phyloP scores from a whole-genome alignment of 2,888 invertebrate genomes.

The Malthinus flaveolus region DNA sequence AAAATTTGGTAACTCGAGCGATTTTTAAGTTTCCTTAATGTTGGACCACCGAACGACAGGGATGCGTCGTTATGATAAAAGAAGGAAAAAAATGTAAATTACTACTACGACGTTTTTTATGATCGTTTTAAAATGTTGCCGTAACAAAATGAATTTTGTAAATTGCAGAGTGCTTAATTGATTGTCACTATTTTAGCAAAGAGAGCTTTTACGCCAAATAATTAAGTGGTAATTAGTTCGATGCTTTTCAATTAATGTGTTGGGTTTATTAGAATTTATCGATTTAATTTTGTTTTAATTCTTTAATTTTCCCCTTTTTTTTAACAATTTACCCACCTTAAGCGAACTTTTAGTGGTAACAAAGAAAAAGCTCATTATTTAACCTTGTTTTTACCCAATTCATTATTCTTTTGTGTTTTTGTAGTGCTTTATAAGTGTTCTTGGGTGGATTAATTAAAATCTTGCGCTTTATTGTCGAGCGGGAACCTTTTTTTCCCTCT shows the following conservation, averaged over 20 bases:
- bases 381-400: no score
- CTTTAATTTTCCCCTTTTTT: no score
- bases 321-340: no score
- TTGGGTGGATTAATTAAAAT: no score
- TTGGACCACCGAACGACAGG: background rate
- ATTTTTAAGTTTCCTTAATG: slow-evolving; percentile 18
- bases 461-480: no score
- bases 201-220: slow-evolving; percentile 12
- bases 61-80: slow-evolving; percentile 11
- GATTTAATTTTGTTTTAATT: background rate
- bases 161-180: slow-evolving; percentile 15
- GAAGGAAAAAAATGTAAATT: slow-evolving; percentile 6
- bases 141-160: slow-evolving; percentile 11
- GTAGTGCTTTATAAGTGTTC: no score
- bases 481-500: no score
- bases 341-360: no score
- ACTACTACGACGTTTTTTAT: slow-evolving; percentile 9
- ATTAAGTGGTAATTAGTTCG: slow-evolving; percentile 20
- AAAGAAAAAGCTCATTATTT: no score
- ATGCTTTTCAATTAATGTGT: slow-evolving; percentile 14
- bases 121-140: slow-evolving; percentile 3
- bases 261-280: slow-evolving; percentile 12
- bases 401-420: no score
- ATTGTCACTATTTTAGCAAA: slow-evolving; percentile 10
- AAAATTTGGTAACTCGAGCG: slow-evolving; percentile 1